Conservation (phyloP, 2,797 vertebrate species). For the Enteromius unitaeniatus region DNA sequence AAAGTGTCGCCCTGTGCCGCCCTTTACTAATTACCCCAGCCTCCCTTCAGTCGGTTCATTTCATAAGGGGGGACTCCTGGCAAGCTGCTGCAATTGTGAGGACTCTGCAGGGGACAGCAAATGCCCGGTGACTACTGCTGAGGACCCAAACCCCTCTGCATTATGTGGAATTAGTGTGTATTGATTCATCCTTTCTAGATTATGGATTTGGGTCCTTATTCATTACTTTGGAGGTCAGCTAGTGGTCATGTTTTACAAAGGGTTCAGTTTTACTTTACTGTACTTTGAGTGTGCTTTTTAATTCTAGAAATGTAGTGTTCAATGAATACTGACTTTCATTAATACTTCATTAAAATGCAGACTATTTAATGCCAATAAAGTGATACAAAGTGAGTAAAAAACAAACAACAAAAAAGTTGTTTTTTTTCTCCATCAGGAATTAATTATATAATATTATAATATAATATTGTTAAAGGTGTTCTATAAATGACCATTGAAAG, state of each 20-base stretch:
- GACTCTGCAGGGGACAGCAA: slow-evolving; percentile 50
- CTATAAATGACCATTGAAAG: neutral
- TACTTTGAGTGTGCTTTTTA: slow-evolving; percentile 25
- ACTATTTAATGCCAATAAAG: neutral
- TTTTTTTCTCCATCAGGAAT: neutral
- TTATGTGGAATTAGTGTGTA: slow-evolving; percentile 62
- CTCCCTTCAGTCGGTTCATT: slow-evolving; percentile 44
- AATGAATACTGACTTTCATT: neutral
- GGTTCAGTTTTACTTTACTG: slow-evolving; percentile 38
- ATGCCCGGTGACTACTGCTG: slow-evolving; percentile 22
- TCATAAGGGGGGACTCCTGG: slow-evolving; percentile 32
- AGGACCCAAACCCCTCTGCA: slow-evolving; percentile 46
- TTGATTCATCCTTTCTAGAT: slow-evolving; percentile 63
- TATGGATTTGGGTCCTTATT: slow-evolving; percentile 62
- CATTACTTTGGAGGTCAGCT: slow-evolving; percentile 59
- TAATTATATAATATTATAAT: neutral
- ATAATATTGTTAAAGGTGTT: neutral
- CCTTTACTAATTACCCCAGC: slow-evolving; percentile 51
- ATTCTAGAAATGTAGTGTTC: neutral
- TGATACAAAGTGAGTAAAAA: neutral
- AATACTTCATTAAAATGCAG: neutral
- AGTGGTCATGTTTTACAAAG: slow-evolving; percentile 47
- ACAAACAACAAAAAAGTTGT: neutral
- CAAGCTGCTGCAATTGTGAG: slow-evolving; percentile 53
- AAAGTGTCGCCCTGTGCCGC: neutral